phyloP scores from a whole-genome alignment of 2,888 invertebrate species.

The Tethea ocularis region DNA sequence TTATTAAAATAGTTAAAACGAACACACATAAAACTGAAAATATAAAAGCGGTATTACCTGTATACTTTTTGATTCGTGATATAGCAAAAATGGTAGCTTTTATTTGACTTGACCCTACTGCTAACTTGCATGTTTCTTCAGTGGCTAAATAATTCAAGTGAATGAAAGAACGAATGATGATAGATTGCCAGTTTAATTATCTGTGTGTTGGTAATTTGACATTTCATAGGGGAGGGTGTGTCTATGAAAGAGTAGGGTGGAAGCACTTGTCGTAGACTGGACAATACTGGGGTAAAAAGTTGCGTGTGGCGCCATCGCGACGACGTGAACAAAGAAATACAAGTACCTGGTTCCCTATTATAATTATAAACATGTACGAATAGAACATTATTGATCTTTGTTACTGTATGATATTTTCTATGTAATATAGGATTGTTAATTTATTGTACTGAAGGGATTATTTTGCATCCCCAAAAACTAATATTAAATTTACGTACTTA shows the following conservation, averaged over 20 bases:
- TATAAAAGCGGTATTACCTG: neutral
- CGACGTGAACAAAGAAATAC: conserved; percentile 37
- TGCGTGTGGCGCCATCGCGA: conserved; percentile 59
- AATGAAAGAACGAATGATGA: conserved; percentile 35
- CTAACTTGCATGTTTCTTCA: neutral
- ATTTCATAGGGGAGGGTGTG: conserved; percentile 31
- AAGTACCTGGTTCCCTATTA: conserved; percentile 25
- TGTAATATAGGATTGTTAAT: neutral
- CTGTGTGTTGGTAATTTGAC: neutral
- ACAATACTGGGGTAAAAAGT: conserved; percentile 32
- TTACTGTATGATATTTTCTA: neutral
- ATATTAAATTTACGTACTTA: too few species aligned
- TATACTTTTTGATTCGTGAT: too few species aligned
- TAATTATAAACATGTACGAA: conserved; percentile 35
- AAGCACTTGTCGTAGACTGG: conserved; percentile 28
- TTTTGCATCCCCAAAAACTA: too few species aligned
- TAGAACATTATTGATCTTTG: neutral
- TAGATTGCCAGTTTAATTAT: conserved; percentile 10
- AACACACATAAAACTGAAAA: neutral
- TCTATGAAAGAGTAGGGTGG: conserved; percentile 34
- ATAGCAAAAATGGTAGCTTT: neutral
- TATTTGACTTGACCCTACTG: neutral
- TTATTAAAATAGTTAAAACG: neutral
- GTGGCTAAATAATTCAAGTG: conserved; percentile 14
- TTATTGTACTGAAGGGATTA: too few species aligned